phyloP scores from a whole-genome alignment of 2,888 invertebrate species.

The Rhingia campestris region DNA sequence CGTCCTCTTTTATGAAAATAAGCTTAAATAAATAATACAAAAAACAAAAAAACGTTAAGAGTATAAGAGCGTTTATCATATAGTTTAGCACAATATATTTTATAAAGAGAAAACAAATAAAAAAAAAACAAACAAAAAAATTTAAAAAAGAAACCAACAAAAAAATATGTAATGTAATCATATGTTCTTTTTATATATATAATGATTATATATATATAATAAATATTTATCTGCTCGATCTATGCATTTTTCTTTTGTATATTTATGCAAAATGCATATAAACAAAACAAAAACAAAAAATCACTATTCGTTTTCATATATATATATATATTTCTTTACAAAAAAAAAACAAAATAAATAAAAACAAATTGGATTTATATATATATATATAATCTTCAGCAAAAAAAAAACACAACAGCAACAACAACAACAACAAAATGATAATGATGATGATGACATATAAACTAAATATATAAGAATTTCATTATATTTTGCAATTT shows the following conservation, averaged over 20 bases:
- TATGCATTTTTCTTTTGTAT: conserved; percentile 74
- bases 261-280: conserved; percentile 69
- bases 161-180: conserved; percentile 70
- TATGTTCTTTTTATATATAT: conserved; percentile 74
- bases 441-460: conserved; percentile 57
- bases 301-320: conserved; percentile 70
- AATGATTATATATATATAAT: conserved; percentile 72
- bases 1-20: conserved; percentile 74
- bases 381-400: conserved; percentile 52
- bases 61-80: conserved; percentile 75
- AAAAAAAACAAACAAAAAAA: conserved; percentile 53
- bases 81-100: conserved; percentile 75
- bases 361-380: conserved; percentile 55
- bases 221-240: conserved; percentile 74
- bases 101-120: conserved; percentile 70
- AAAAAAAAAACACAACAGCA: conserved; percentile 44
- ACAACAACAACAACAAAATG: conserved; percentile 32
- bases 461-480: conserved; percentile 71
- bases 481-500: conserved; percentile 75
- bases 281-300: conserved; percentile 63
- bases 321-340: conserved; percentile 61
- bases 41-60: conserved; percentile 70
- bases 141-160: conserved; percentile 59
- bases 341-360: conserved; percentile 38
- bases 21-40: conserved; percentile 71